Percentiles rank a stretch among this genome's conserved stretches.
These are phyloP conservation scores for Poliocrania exsul DNA, from an alignment of 2,797 vertebrate genomes.

Conservation along the genomic window DNA sequence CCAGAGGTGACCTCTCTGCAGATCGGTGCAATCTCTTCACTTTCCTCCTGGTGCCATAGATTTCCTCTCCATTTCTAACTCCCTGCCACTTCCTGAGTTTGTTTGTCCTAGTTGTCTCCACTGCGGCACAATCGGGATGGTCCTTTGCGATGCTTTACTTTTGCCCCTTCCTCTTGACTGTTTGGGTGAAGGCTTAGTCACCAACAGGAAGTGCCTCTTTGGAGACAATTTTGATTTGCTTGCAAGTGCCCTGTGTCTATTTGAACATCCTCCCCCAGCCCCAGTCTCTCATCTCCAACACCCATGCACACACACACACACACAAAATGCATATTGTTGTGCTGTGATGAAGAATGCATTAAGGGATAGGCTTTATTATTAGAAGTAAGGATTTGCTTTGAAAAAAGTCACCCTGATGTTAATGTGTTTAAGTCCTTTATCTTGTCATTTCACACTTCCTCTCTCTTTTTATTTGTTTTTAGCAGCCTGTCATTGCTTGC, in stretches of 20 bases:
- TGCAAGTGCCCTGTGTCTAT: conserved; percentile 38
- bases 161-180: conserved; percentile 67
- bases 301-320: background rate
- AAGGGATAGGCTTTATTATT: conserved; percentile 64
- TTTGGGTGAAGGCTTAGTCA: conserved; percentile 54
- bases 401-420: conserved; percentile 32
- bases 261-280: background rate
- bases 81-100: conserved; percentile 83
- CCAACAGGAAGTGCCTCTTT: conserved; percentile 74
- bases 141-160: conserved; percentile 59
- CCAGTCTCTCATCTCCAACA: conserved; percentile 39
- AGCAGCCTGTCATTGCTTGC: background rate
- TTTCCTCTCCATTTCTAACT: conserved; percentile 70
- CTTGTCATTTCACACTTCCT: conserved; percentile 61
- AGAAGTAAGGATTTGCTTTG: conserved; percentile 42
- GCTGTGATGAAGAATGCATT: conserved; percentile 47
- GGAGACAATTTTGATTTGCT: conserved; percentile 58
- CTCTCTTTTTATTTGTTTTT: conserved; percentile 22
- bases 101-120: conserved; percentile 80
- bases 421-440: conserved; percentile 60
- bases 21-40: conserved; percentile 70
- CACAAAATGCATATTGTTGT: conserved; percentile 4
- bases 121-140: conserved; percentile 69
- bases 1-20: conserved; percentile 70
- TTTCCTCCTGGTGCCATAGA: conserved; percentile 73